Conservation (phyloP, 2,113 vertebrate genomes). For the Corydoras maculifer region DNA sequence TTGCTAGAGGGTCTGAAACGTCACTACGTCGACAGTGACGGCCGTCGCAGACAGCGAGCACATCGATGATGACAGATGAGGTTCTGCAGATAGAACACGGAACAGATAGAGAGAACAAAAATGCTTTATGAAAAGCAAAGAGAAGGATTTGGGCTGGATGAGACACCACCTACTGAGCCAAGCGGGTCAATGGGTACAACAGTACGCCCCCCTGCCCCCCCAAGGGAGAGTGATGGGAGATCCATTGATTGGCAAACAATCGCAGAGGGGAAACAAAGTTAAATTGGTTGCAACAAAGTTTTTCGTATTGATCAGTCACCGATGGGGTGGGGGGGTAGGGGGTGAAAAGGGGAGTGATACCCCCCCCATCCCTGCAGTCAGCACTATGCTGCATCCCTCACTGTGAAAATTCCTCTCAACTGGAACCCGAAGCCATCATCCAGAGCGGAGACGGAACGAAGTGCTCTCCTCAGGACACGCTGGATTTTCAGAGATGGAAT, state of each 20-base stretch:
- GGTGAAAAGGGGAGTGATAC: background rate
- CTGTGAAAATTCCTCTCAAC: conserved; percentile 23
- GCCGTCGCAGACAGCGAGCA: no score
- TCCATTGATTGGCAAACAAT: conserved; percentile 52
- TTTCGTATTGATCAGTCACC: conserved; percentile 36
- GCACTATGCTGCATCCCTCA: conserved; percentile 13
- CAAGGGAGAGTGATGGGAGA: conserved; percentile 53
- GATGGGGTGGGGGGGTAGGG: conserved; percentile 10
- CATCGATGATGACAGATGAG: no score
- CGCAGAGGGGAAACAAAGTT: conserved; percentile 19
- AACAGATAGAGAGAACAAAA: no score
- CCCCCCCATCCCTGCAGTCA: background rate
- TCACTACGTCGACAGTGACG: no score
- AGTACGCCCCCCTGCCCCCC: conserved; percentile 30
- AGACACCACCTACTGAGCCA: conserved; percentile 1
- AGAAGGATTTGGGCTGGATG: no score
- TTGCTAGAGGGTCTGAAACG: no score
- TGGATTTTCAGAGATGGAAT: no score
- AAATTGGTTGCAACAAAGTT: conserved; percentile 29
- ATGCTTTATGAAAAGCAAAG: no score
- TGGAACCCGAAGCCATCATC: conserved; percentile 1
- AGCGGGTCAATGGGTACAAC: conserved; percentile 49
- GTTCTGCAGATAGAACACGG: no score
- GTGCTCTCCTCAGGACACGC: no score
- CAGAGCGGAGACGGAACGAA: background rate